Percentiles rank a stretch among this genome's conserved stretches.
These are phyloP conservation scores for Paratilapia polleni DNA, from an alignment of 2,113 vertebrate genomes.

Conservation along the genomic window DNA sequence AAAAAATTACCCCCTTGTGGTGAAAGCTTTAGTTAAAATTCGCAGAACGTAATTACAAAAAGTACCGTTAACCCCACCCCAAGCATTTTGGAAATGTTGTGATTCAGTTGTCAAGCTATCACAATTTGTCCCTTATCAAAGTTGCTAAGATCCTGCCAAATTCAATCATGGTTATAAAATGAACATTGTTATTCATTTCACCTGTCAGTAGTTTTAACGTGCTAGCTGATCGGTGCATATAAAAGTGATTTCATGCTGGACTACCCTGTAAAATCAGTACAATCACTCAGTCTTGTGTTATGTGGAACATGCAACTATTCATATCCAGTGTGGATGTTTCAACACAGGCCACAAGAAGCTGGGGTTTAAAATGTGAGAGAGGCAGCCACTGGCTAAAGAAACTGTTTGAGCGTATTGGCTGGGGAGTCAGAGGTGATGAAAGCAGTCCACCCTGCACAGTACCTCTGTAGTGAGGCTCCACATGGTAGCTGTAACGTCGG, in stretches of 20 bases:
- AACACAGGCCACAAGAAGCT: not conserved
- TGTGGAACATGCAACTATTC: not conserved
- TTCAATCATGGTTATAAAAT: too few relatives aligned
- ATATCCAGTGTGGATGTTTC: not conserved
- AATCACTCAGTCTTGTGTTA: not conserved
- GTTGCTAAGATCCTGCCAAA: not conserved
- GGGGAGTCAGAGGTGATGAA: not conserved
- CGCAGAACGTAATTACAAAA: too few relatives aligned
- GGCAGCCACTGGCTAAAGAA: accelerated
- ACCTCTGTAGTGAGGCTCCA: constrained; percentile 93
- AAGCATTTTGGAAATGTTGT: not conserved
- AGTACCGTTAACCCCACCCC: not conserved
- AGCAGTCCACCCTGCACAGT: constrained; percentile 66
- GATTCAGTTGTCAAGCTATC: not conserved
- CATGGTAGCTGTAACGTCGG: constrained; percentile 89
- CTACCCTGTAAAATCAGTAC: not conserved
- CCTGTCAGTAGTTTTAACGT: not conserved
- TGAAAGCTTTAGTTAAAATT: too few relatives aligned
- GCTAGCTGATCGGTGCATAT: not conserved
- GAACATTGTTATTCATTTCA: not conserved
- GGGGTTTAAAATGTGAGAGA: not conserved
- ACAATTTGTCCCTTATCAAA: not conserved
- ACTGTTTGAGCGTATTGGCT: not conserved
- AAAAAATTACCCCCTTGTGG: too few relatives aligned
- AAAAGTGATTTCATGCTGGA: not conserved